These are phyloP conservation scores for human DNA, from an alignment of 2,113 vertebrate genomes.

Conservation along the genomic window DNA sequence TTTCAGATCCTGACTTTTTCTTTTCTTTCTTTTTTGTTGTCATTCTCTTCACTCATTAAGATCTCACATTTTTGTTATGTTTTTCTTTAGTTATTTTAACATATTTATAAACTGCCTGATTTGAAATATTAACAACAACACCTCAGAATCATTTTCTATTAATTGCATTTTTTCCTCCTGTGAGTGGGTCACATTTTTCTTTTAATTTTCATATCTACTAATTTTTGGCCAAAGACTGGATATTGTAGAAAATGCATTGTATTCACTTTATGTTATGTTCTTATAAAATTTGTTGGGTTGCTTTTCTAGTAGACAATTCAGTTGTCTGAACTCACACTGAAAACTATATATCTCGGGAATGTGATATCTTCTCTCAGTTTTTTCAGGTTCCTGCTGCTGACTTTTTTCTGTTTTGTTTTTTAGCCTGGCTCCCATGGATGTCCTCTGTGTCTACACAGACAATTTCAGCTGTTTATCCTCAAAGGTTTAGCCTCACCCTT, in stretches of 20 bases:
- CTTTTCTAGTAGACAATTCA: background rate
- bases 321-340: background rate
- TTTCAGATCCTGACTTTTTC: background rate
- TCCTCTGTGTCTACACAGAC: background rate
- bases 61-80: background rate
- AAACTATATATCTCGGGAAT: background rate
- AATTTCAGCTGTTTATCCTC: background rate
- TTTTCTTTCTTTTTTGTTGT: background rate
- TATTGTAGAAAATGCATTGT: background rate
- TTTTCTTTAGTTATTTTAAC: background rate
- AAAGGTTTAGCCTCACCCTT: background rate
- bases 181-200: background rate
- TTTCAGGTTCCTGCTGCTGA: background rate
- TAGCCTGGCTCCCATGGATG: background rate
- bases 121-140: background rate
- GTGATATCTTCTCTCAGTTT: background rate
- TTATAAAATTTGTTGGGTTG: background rate
- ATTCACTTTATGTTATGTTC: background rate
- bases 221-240: background rate
- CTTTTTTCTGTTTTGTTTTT: background rate
- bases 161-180: background rate
- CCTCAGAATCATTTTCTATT: background rate
- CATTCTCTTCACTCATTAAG: background rate
- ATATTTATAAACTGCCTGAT: background rate
- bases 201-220: background rate